Percentiles rank a stretch among this genome's conserved stretches.
phyloP scores from a whole-genome alignment of 2,797 vertebrate genomes.

The Myotis planiceps region DNA sequence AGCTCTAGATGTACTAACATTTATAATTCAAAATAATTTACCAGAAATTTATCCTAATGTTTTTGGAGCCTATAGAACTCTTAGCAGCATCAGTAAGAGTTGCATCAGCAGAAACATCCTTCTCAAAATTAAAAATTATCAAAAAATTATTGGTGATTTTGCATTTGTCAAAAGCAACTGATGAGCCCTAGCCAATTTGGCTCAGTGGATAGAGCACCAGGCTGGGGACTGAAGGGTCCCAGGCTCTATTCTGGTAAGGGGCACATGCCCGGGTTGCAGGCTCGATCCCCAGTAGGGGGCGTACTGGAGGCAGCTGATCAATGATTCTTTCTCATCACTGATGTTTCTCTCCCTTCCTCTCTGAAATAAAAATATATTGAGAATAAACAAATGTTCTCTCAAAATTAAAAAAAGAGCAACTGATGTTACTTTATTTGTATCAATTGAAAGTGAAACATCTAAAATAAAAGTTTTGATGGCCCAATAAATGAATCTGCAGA shows the following conservation, averaged over 20 bases:
- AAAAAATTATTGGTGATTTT: background rate
- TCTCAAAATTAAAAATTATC: constrained; percentile 15
- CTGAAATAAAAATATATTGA: too few species aligned
- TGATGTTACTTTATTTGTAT: background rate
- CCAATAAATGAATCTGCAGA: background rate
- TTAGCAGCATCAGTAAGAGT: background rate
- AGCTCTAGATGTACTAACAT: background rate
- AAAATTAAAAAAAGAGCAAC: background rate
- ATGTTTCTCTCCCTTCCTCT: too few species aligned
- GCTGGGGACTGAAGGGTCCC: too few species aligned
- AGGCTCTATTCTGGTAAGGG: too few species aligned
- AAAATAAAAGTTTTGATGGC: background rate
- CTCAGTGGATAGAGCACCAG: too few species aligned
- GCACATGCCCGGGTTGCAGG: too few species aligned
- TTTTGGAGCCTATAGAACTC: background rate
- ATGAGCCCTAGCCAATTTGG: too few species aligned
- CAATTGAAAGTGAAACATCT: background rate
- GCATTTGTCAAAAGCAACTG: background rate
- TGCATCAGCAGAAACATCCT: background rate
- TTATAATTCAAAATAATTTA: constrained; percentile 18
- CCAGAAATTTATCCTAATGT: background rate
- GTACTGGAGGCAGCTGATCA: too few species aligned
- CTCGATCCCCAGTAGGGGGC: too few species aligned
- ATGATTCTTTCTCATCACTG: too few species aligned
- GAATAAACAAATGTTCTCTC: background rate